A percentile compares a stretch with the other conserved stretches of the same genome.
phyloP scores from a whole-genome alignment of 1,140 invertebrate species.

The Heterodera schachtii region DNA sequence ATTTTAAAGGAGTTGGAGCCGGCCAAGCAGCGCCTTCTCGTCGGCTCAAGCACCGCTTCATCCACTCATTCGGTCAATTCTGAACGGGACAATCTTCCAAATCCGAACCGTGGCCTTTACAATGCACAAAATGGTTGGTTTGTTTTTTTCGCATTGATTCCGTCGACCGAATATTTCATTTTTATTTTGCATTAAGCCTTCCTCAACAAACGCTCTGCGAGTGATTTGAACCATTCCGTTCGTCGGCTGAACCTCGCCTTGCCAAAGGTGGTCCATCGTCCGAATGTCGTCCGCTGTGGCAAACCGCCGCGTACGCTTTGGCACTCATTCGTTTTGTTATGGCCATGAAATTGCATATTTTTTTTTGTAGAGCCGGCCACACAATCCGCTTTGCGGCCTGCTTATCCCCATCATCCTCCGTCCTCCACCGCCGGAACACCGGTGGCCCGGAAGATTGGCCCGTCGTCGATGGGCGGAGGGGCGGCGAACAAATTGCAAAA shows the following conservation, averaged over 20 bases:
- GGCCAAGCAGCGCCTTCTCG: slow-evolving; percentile 80
- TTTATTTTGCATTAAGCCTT: slow-evolving; percentile 29
- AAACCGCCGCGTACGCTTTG: slow-evolving; percentile 34
- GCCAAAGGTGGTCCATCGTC: slow-evolving; percentile 32
- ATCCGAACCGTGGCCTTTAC: slow-evolving; percentile 39
- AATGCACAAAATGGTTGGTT: slow-evolving; percentile 39
- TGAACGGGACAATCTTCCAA: slow-evolving; percentile 54
- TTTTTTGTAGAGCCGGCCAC: neutral
- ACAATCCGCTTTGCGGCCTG: neutral
- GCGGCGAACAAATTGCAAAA: slow-evolving; percentile 19
- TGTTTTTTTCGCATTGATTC: slow-evolving; percentile 59
- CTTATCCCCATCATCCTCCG: neutral
- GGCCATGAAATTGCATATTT: too few species aligned
- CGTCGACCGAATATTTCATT: slow-evolving; percentile 2
- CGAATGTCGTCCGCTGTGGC: slow-evolving; percentile 29
- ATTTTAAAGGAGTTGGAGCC: slow-evolving; percentile 74
- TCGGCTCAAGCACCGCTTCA: slow-evolving; percentile 68
- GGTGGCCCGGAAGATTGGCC: slow-evolving; percentile 14
- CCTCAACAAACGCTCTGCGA: slow-evolving; percentile 75
- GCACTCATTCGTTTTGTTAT: neutral
- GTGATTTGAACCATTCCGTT: slow-evolving; percentile 77
- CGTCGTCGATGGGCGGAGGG: slow-evolving; percentile 65
- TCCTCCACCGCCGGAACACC: slow-evolving; percentile 1
- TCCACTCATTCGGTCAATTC: slow-evolving; percentile 63
- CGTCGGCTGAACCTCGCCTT: slow-evolving; percentile 27